Conservation (phyloP, 2,797 vertebrate genomes). For the Gymnoscopelus braueri region DNA sequence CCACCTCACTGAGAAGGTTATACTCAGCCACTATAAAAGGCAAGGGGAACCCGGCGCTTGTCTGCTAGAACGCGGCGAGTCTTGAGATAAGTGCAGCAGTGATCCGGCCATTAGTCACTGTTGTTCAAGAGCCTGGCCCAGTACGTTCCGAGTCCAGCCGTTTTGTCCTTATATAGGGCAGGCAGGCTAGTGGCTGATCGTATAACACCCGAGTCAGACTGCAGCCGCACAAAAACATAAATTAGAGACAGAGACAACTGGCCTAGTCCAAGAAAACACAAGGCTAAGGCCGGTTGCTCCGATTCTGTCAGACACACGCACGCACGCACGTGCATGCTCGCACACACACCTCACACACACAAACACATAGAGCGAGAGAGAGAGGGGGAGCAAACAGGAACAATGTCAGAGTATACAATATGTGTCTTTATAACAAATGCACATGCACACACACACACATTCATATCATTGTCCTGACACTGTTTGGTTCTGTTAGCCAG, state of each 20-base stretch:
- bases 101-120: too few species aligned
- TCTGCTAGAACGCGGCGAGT: too few species aligned
- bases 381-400: constrained; percentile 35
- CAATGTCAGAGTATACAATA: constrained; percentile 48
- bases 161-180: constrained; percentile 80
- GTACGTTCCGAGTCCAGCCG: constrained; percentile 22
- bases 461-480: constrained; percentile 32
- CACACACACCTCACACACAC: constrained; percentile 22
- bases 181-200: constrained; percentile 60
- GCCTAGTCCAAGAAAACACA: constrained; percentile 64
- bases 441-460: constrained; percentile 25
- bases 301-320: constrained; percentile 67
- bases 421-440: constrained; percentile 51
- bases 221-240: constrained; percentile 68
- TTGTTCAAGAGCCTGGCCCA: too few species aligned
- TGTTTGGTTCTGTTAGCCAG: constrained; percentile 20
- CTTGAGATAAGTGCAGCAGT: too few species aligned
- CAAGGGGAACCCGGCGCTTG: too few species aligned
- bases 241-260: constrained; percentile 69
- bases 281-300: constrained; percentile 71
- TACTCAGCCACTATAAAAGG: too few species aligned
- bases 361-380: constrained; percentile 45
- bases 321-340: constrained; percentile 7
- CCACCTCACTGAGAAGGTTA: too few species aligned
- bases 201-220: constrained; percentile 64